phyloP scores from a whole-genome alignment of 92 coral and sea anemone genomes.

The Ricordea florida region DNA sequence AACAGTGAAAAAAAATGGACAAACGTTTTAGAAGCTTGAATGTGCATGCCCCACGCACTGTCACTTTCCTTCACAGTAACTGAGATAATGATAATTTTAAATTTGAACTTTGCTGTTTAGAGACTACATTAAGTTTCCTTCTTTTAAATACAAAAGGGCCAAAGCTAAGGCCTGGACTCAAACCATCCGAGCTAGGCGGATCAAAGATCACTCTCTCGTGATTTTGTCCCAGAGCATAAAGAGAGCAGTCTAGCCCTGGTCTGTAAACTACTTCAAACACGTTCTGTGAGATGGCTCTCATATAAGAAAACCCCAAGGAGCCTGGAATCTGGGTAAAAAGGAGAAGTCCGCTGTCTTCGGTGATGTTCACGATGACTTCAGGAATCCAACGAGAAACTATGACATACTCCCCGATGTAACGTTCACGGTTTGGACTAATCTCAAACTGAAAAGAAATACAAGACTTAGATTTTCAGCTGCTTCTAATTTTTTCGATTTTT shows the following conservation, averaged over 20 bases:
- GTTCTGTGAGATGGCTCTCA: conserved; percentile 59
- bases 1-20: too few relatives aligned
- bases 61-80: background rate
- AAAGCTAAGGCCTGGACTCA: conserved; percentile 71
- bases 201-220: conserved; percentile 80
- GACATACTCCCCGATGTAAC: conserved; percentile 74
- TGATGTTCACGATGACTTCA: conserved; percentile 73
- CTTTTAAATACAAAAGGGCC: conserved; percentile 83
- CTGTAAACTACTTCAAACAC: conserved; percentile 83
- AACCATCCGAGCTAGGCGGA: conserved; percentile 58
- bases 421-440: conserved; percentile 38
- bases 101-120: background rate
- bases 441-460: conserved; percentile 55
- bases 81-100: background rate
- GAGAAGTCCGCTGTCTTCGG: conserved; percentile 69
- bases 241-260: conserved; percentile 76
- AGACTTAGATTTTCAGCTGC: too few relatives aligned
- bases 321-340: conserved; percentile 87
- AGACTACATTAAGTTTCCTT: background rate
- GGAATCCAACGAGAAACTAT: conserved; percentile 86
- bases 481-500: too few relatives aligned
- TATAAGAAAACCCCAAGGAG: conserved; percentile 72
- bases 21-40: too few relatives aligned
- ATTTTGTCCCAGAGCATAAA: conserved; percentile 89
- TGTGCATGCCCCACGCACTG: too few relatives aligned